A percentile compares a stretch with the other conserved stretches of the same genome.
These are phyloP conservation scores for Nymphicus hollandicus DNA, from an alignment of 2,113 vertebrate genomes.

Conservation along the genomic window DNA sequence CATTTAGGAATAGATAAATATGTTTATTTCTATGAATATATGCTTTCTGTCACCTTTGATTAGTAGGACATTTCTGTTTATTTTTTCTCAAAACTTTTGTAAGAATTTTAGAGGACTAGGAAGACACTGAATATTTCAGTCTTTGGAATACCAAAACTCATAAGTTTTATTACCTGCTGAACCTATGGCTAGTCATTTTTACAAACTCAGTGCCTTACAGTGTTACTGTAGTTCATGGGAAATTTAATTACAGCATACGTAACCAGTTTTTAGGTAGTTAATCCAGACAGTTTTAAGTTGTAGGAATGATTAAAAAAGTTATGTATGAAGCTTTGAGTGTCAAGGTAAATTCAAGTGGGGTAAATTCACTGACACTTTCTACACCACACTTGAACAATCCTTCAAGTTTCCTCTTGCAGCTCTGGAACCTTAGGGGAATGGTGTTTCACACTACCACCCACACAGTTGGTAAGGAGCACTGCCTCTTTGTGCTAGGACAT, in stretches of 20 bases:
- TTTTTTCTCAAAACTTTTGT: not conserved
- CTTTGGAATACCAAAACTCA: not conserved
- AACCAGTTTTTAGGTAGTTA: not conserved
- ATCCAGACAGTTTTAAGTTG: not conserved
- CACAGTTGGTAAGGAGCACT: accelerated
- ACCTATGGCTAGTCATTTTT: not conserved
- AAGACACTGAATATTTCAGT: not conserved
- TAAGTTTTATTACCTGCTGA: not conserved
- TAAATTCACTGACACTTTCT: not conserved
- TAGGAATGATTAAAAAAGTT: not conserved
- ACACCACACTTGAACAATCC: not conserved
- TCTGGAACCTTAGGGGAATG: not conserved
- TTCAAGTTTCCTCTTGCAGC: not conserved
- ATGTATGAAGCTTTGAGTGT: not conserved
- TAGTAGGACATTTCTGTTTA: not conserved
- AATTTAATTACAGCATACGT: not conserved
- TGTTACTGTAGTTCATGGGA: accelerated
- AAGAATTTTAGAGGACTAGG: not conserved
- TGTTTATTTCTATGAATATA: not conserved
- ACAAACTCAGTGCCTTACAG: not conserved
- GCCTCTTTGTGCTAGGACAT: not conserved
- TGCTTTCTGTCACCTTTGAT: not conserved
- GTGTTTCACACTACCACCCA: accelerated
- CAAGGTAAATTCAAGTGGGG: not conserved
- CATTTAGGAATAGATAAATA: not conserved